These are phyloP conservation scores for Eupeodes corollae DNA, from an alignment of 1,140 invertebrate species.

Conservation along the genomic window DNA sequence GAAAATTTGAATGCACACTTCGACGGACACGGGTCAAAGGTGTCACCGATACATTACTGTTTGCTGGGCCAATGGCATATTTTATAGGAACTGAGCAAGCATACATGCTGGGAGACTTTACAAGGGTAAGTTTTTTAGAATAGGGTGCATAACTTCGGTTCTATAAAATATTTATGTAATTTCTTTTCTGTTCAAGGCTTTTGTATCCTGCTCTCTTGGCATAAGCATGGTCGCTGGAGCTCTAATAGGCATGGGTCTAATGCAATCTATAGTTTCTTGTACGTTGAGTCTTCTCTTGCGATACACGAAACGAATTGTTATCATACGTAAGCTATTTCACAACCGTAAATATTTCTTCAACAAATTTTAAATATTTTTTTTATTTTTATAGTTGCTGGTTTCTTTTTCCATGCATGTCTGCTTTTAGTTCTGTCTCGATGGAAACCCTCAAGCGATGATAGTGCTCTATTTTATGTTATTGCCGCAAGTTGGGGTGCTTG, in stretches of 20 bases:
- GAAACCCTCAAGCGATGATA: conserved; percentile 56
- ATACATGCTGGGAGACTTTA: conserved; percentile 54
- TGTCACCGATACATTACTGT: conserved; percentile 40
- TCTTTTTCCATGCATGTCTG: conserved; percentile 53
- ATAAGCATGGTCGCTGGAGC: conserved; percentile 47
- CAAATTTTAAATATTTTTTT: conserved; percentile 2
- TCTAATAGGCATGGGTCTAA: conserved; percentile 48
- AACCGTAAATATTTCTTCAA: too few species aligned
- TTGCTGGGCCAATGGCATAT: conserved; percentile 49
- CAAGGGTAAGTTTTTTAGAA: conserved; percentile 40
- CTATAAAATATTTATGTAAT: not conserved
- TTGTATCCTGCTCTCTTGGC: conserved; percentile 46
- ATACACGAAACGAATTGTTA: conserved; percentile 49
- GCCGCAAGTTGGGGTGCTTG: conserved; percentile 61
- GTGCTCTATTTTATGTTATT: conserved; percentile 56
- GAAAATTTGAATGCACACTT: conserved; percentile 24
- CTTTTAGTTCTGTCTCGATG: conserved; percentile 50
- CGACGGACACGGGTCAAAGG: conserved; percentile 27
- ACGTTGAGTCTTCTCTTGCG: conserved; percentile 54
- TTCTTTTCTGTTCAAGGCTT: conserved; percentile 13
- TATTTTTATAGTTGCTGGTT: conserved; percentile 45
- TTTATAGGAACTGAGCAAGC: conserved; percentile 58
- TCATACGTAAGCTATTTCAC: conserved; percentile 40
- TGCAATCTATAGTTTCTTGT: conserved; percentile 52
- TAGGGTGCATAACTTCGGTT: too few species aligned